Conservation (phyloP, 2,113 vertebrate species). For the Rhinopomastus cyanomelas region DNA sequence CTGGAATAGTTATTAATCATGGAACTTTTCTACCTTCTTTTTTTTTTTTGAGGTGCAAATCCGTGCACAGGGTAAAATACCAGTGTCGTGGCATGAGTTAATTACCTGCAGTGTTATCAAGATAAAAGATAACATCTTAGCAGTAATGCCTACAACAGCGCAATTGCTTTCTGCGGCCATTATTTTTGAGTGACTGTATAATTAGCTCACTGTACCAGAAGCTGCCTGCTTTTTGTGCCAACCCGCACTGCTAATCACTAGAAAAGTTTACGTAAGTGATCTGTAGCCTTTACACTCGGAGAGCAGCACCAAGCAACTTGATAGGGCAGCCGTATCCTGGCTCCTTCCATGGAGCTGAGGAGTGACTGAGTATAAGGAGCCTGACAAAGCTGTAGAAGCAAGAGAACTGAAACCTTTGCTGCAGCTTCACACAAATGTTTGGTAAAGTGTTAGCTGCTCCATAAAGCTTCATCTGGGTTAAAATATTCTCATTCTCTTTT, state of each 20-base stretch:
- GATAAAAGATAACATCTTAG: constrained; percentile 53
- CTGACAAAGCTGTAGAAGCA: not conserved
- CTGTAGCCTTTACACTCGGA: not conserved
- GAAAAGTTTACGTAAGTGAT: constrained; percentile 21
- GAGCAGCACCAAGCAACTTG: not conserved
- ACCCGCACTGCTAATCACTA: constrained; percentile 45
- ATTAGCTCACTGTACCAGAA: constrained; percentile 38
- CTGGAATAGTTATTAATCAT: constrained; percentile 26
- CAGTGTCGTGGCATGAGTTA: constrained; percentile 13
- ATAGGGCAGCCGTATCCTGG: not conserved
- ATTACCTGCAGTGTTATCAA: constrained; percentile 3
- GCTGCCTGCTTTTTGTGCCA: constrained; percentile 40
- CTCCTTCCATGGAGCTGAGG: not conserved
- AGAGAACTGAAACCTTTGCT: not conserved
- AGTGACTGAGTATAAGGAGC: not conserved
- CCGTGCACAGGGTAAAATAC: not conserved
- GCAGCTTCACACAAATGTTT: not conserved
- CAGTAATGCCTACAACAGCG: constrained; percentile 35
- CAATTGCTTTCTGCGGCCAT: constrained; percentile 33
- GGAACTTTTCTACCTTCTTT: not conserved
- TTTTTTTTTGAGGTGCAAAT: constrained; percentile 35
- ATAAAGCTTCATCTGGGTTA: not conserved
- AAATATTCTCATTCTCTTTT: not conserved
- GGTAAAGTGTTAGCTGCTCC: not conserved
- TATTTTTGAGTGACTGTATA: constrained; percentile 37